Base-by-base conservation (phyloP, 2,113 vertebrate species). In the Lathamus discolor region DNA sequence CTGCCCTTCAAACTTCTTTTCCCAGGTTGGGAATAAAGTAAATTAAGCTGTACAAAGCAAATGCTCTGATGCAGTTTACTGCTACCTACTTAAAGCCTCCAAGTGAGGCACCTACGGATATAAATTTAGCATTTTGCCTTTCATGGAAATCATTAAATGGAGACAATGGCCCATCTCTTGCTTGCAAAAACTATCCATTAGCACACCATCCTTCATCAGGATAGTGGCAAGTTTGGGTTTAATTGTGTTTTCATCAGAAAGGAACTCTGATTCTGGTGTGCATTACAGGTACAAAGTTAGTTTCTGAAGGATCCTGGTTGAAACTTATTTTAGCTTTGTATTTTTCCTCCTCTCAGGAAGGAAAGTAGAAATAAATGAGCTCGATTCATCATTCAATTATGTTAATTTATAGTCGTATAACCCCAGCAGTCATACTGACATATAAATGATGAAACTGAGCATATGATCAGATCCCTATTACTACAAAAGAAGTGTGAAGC, bases 371-470 rank as follows among this genome's bases (percentile, higher is more conserved):
- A 93, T 81, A 94, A 94, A 95, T 80, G 79, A 94, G 87, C 72
- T 85, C 66, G 68, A 83, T 96, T 95, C 76, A 10, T 66, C 74
- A 69, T 83, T 95, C 69, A 92, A 28, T 95, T 96, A 94, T 88
- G 88, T 84, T 96, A 94, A 95, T 96, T 94, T 92, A 73, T 35
- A 91, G 88, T 70, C 62, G 62, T 93, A 11, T 92, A 76, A 94
- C 93, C 91, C 80, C 67, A 79, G 91, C 86, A 96, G 81, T 94
- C 72, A 33, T 80, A 51, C 70, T 84, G 93, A 88, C 92, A 92
- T 37, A 82, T 15, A 91, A 85, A 93, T 95, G 95, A 89, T 94
- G 86, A 91, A 87, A 90, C 62, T 39, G 79, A 96, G 83, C 88
- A 76, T 82, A 62, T 82, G 92, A 95, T 89, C 96, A 76, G 66